Evolutionary conservation across 2,888 invertebrate species (phyloP).

Genomic region (Epiblema foenella): DNA sequence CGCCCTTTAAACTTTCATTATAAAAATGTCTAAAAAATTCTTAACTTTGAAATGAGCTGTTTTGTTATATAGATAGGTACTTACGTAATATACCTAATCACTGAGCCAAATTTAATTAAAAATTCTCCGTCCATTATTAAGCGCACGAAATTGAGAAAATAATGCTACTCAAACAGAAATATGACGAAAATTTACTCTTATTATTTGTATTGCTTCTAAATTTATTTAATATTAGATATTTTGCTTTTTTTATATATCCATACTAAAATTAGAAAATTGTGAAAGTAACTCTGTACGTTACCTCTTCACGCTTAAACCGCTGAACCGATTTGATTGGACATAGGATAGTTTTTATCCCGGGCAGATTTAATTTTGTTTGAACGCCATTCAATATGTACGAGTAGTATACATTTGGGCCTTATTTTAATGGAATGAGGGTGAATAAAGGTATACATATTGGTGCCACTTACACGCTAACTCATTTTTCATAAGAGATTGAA

Average conservation of each 20-base stretch:
- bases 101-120: constrained; percentile 33
- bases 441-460: too few relatives aligned
- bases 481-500: too few relatives aligned
- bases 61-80: not conserved
- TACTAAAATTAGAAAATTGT: too few relatives aligned
- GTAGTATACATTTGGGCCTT: too few relatives aligned
- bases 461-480: too few relatives aligned
- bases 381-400: too few relatives aligned
- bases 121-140: constrained; percentile 19
- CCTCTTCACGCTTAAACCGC: too few relatives aligned
- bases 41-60: not conserved
- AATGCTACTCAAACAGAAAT: constrained; percentile 13
- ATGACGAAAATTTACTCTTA: constrained; percentile 1
- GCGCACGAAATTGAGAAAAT: constrained; percentile 20
- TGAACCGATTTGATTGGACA: too few relatives aligned
- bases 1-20: not conserved
- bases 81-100: constrained; percentile 24
- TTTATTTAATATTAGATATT: not conserved
- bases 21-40: constrained; percentile 7
- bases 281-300: too few relatives aligned
- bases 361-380: too few relatives aligned
- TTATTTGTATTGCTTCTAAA: not conserved
- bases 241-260: not conserved
- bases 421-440: too few relatives aligned
- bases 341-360: too few relatives aligned